These are phyloP conservation scores for Leptestheria dahalacensis DNA, from an alignment of 1,140 invertebrate genomes.

Conservation along the genomic window DNA sequence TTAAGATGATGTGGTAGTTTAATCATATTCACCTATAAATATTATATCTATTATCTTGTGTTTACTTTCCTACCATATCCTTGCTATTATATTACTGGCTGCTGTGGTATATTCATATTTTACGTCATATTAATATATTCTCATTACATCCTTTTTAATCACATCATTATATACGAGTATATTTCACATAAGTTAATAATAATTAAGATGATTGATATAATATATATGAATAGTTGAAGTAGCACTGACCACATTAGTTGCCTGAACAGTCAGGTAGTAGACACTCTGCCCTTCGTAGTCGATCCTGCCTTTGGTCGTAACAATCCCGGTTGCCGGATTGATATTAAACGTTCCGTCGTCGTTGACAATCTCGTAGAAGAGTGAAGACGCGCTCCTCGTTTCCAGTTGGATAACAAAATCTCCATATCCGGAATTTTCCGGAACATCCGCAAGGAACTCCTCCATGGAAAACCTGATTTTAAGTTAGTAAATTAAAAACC, in stretches of 20 bases:
- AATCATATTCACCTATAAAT: too few species aligned
- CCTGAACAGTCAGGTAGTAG: constrained; percentile 69
- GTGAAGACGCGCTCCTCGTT: constrained; percentile 57
- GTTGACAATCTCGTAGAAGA: constrained; percentile 69
- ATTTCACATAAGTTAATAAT: not conserved
- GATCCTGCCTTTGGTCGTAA: constrained; percentile 44
- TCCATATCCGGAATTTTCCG: constrained; percentile 64
- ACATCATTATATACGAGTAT: too few species aligned
- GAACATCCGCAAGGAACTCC: constrained; percentile 57
- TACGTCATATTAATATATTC: too few species aligned
- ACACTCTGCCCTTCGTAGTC: constrained; percentile 61
- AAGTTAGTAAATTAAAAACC: too few species aligned
- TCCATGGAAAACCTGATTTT: constrained; percentile 41
- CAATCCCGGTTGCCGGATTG: constrained; percentile 65
- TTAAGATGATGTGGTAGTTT: too few species aligned
- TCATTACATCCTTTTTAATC: too few species aligned
- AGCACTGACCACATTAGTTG: constrained; percentile 63
- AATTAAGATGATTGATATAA: not conserved
- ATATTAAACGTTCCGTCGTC: constrained; percentile 55
- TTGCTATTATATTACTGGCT: too few species aligned
- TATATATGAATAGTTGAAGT: constrained; percentile 7
- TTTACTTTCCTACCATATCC: too few species aligned
- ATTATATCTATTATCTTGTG: too few species aligned
- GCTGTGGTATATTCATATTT: too few species aligned
- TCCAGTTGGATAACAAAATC: constrained; percentile 59